Evolutionary conservation across 2,113 vertebrate species (phyloP), one percentile per base, ranked within the genome.

Genomic region (Odocoileus virginianus): DNA sequence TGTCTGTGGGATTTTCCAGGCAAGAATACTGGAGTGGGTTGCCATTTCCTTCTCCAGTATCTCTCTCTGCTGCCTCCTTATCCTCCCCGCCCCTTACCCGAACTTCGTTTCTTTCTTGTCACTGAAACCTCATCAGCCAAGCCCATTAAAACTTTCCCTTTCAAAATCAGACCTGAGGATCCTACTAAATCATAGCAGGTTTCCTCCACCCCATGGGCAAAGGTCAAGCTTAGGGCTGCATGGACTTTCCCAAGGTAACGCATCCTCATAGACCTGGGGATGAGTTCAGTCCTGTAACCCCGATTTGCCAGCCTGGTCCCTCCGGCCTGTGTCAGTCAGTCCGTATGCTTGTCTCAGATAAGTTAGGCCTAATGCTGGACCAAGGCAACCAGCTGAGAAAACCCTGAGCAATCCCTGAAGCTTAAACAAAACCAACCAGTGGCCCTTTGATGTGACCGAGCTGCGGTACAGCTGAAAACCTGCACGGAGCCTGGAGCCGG

Each of bases 401-500:
- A n/a, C 52, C 89, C 74, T 11, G 9, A 33, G 45, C 9, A 4
- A 7, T 45, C 30, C n/a, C 79, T 45, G 13, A 83, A 54, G 21
- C n/a, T 36, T 57, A 36, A 93, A 14, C 23, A 13, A 85, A 19
- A 30, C 52, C 23, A 14, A 0, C 61, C 23, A 13, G 15, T 6
- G 17, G 40, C 61, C 6, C 10, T 13, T 45, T 47, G 45, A 47
- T 6, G 5, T 28, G 40, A 47, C 15, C 40, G 21, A 9, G 36
- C 30, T 57, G 10, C 1, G 0, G 15, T 12, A 2, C 7, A 4
- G 50, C 52, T 1, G 4, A 1, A 10, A 74, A 36, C 1, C 36
- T 45, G 6, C 21, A 2, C 0, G 19, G 54, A 19, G 61, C 82
- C 21, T 14, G 5, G 50, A 67, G 89, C 45, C 17, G 40, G 28